A percentile compares a stretch with the other conserved stretches of the same genome.
Evolutionary conservation across 2,888 invertebrate genomes (phyloP).

Genomic region (Minunthozetes semirufus): DNA sequence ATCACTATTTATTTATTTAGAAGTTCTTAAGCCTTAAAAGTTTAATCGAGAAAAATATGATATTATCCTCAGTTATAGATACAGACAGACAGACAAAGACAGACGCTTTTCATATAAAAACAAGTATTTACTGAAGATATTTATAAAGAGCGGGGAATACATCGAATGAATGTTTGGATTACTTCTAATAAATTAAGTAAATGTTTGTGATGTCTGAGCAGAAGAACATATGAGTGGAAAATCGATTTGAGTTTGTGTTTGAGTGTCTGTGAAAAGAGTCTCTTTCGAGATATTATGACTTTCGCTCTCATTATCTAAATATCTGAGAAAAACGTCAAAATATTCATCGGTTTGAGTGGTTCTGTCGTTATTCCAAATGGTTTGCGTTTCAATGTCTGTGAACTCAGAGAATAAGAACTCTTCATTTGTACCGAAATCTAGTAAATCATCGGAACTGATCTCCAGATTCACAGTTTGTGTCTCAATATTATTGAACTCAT

Average conservation of each 20-base stretch:
- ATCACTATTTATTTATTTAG: no score
- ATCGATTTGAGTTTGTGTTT: conserved; percentile 24
- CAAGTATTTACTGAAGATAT: no score
- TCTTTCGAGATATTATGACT: neutral
- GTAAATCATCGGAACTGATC: neutral
- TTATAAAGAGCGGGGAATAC: no score
- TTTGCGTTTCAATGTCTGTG: conserved; percentile 43
- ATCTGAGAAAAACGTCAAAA: conserved; percentile 9
- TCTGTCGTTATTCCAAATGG: conserved; percentile 41
- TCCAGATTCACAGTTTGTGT: conserved; percentile 34
- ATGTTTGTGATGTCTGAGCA: neutral
- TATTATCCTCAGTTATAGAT: no score
- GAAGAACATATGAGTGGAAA: conserved; percentile 6
- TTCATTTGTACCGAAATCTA: conserved; percentile 34
- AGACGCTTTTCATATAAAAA: no score
- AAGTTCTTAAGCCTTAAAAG: no score
- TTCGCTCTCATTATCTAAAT: neutral
- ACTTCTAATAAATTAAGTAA: neutral
- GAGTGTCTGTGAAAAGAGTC: neutral
- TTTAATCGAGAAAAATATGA: no score
- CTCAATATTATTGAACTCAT: conserved; percentile 26
- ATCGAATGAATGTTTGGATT: neutral
- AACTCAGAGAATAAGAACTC: conserved; percentile 40
- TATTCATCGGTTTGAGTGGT: conserved; percentile 37
- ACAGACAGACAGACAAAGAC: no score